These are phyloP conservation scores for Uloborus plumipes DNA, from an alignment of 2,888 invertebrate species.

Conservation along the genomic window DNA sequence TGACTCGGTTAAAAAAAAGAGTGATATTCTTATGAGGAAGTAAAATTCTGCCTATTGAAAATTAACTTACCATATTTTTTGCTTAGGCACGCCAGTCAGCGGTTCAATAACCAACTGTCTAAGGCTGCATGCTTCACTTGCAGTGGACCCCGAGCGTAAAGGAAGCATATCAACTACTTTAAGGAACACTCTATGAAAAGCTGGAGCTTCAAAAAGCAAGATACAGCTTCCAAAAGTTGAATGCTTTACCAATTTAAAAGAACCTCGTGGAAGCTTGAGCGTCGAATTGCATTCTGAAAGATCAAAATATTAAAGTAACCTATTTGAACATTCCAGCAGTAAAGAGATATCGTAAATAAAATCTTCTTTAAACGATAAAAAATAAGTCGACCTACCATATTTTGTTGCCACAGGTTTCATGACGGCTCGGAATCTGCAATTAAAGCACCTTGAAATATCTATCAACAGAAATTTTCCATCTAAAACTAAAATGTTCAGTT, in stretches of 20 bases:
- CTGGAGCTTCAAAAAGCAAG: slow-evolving; percentile 27
- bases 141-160: neutral
- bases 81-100: slow-evolving; percentile 32
- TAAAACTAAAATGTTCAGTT: slow-evolving; percentile 19
- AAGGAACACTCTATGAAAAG: slow-evolving; percentile 28
- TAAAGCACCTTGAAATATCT: slow-evolving; percentile 39
- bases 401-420: slow-evolving; percentile 33
- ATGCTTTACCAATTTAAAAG: slow-evolving; percentile 13
- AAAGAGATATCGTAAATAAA: too few species aligned
- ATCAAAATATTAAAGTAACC: neutral
- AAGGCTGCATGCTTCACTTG: slow-evolving; percentile 22
- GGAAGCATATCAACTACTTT: slow-evolving; percentile 10
- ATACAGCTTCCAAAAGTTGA: slow-evolving; percentile 8
- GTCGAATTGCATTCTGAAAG: slow-evolving; percentile 49
- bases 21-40: neutral
- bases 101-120: slow-evolving; percentile 32
- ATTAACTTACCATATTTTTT: slow-evolving; percentile 33
- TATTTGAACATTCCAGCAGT: too few species aligned
- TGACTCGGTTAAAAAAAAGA: too few species aligned
- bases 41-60: neutral
- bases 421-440: slow-evolving; percentile 38
- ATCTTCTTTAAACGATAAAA: too few species aligned
- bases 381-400: slow-evolving; percentile 27
- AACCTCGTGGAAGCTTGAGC: slow-evolving; percentile 30
- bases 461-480: slow-evolving; percentile 36